Evolutionary conservation across 2,797 vertebrate genomes (phyloP), one percentile per base, ranked within the genome.

Genomic region (Sebastes steindachneri): DNA sequence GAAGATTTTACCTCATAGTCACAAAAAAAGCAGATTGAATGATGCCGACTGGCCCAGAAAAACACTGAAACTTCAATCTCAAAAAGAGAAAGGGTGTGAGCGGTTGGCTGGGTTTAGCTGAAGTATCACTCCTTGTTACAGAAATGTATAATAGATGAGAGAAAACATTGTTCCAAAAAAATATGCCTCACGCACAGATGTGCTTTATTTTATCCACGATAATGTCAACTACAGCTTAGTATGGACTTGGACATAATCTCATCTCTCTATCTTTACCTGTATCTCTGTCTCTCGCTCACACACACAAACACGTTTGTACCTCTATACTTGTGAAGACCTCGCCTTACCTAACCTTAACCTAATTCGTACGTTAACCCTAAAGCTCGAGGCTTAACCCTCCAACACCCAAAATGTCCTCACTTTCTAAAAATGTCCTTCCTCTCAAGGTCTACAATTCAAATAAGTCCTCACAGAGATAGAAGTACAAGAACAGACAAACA

Each of bases 161-260:
- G 9, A 14, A 37, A 25, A 65, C 15, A 57, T 3, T 26, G 14
- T 64, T 19, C 12, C 5, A 21, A 23, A 51, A 51, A 0, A n/a
- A 0, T 51, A 0, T 9, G 45, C 17, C 45, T 51, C 17, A 51
- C 17, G 17, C 45, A 51, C 45, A 48, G n/a, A 59, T 11, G 21
- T 26, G 11, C 35, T 77, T 74, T 28, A 58, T 55, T 72, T 62
- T 26, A 67, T 68, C 67, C 54, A 35, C 6, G 21, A 57, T 70
- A 70, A 77, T 77, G 65, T 80, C 73, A 79, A 65, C 58, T 25
- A 65, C 53, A 74, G 9, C n/a, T 78, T 59, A 59, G 48, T 14
- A 21, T 45, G 26, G 69, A 73, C 19, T 37, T 33, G 26, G 4
- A 37, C 33, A 23, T 70, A 29, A 81, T 51, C 31, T 35, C 3